phyloP scores from a whole-genome alignment of 1,140 invertebrate genomes.

The Lepidostoma basale region DNA sequence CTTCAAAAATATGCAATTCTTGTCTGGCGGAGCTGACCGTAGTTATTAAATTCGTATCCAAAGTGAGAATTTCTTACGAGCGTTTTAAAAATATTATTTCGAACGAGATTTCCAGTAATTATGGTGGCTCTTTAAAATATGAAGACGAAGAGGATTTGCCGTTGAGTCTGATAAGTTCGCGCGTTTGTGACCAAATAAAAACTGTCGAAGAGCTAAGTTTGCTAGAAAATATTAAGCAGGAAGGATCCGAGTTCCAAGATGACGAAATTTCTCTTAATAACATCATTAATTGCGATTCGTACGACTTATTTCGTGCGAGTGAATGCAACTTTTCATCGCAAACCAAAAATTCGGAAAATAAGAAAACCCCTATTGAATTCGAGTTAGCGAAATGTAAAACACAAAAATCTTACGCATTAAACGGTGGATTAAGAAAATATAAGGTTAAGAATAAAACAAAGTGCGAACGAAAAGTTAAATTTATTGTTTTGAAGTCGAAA shows the following conservation, averaged over 20 bases:
- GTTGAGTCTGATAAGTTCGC: not conserved
- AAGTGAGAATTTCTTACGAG: constrained; percentile 1
- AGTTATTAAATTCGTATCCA: constrained; percentile 14
- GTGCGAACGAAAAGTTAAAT: not conserved
- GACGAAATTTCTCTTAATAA: not conserved
- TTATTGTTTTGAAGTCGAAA: not conserved
- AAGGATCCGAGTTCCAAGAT: not conserved
- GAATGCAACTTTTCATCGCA: no score
- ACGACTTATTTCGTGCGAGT: not conserved
- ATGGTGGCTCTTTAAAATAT: not conserved
- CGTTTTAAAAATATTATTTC: not conserved
- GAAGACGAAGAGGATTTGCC: constrained; percentile 1
- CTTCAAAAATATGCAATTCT: not conserved
- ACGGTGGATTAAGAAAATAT: no score
- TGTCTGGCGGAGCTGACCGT: constrained; percentile 12
- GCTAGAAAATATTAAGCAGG: not conserved
- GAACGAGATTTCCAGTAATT: no score
- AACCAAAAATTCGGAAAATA: no score
- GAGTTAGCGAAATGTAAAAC: no score
- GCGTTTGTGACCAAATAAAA: not conserved
- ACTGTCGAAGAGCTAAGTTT: not conserved
- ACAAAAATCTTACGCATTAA: no score
- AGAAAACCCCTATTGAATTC: no score
- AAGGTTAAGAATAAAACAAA: no score
- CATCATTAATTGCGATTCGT: not conserved